These are phyloP conservation scores for Hydropsyche tenuis DNA, from an alignment of 1,140 invertebrate genomes.

Conservation along the genomic window DNA sequence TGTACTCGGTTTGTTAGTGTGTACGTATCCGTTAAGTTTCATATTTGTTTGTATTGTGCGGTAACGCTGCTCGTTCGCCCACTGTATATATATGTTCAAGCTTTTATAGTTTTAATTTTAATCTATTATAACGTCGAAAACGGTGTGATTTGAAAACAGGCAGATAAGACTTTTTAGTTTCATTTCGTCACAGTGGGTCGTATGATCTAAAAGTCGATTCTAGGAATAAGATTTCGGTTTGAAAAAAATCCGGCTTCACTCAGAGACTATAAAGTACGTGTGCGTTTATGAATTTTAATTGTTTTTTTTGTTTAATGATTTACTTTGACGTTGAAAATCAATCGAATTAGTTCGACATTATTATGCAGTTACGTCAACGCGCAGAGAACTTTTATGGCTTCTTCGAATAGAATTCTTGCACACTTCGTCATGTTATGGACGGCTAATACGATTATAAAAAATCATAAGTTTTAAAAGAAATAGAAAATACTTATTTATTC, in stretches of 20 bases:
- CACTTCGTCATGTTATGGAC: too few species aligned
- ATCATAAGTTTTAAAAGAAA: too few species aligned
- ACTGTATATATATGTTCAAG: background rate
- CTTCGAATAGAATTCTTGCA: too few species aligned
- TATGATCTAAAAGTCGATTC: slow-evolving; percentile 23
- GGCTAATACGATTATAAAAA: too few species aligned
- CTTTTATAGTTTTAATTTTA: background rate
- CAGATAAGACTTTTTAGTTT: background rate
- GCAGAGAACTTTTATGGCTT: background rate
- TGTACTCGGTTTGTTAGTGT: background rate
- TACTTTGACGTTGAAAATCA: too few species aligned
- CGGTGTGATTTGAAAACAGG: background rate
- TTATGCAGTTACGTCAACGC: background rate
- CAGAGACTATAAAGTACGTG: background rate
- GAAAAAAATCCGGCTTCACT: slow-evolving; percentile 13
- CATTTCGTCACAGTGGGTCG: slow-evolving; percentile 15
- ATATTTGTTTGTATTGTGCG: background rate
- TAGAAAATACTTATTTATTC: background rate
- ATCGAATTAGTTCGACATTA: background rate
- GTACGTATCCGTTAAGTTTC: background rate
- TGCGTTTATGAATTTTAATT: background rate
- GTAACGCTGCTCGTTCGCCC: background rate
- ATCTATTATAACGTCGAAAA: background rate
- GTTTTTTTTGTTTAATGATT: too few species aligned
- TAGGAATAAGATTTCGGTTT: slow-evolving; percentile 25